Evolutionary conservation across 1,140 invertebrate genomes (phyloP).

Genomic region (Drosophila melanica): DNA sequence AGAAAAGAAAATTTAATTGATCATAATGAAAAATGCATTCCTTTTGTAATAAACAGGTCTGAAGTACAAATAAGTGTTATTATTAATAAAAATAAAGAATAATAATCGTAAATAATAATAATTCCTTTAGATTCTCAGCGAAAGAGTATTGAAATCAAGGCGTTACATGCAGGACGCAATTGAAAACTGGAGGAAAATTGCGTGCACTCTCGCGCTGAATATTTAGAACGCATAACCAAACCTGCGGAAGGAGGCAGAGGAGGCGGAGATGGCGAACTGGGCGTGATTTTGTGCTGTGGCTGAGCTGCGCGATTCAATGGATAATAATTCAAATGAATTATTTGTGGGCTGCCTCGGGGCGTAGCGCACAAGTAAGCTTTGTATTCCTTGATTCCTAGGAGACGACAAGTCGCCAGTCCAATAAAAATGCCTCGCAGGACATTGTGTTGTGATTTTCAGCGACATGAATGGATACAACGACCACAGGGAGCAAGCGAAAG

Average conservation of each 20-base stretch:
- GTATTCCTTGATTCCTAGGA: conserved; percentile 44
- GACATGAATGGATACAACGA: conserved; percentile 24
- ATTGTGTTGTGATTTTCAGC: conserved; percentile 67
- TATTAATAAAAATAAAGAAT: no score
- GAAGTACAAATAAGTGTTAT: no score
- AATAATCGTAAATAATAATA: not conserved
- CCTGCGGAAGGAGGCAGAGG: not conserved
- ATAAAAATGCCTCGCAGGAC: conserved; percentile 74
- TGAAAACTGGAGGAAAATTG: conserved; percentile 23
- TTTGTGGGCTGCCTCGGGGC: conserved; percentile 35
- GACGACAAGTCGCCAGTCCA: conserved; percentile 40
- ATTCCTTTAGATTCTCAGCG: no score
- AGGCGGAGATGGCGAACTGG: not conserved
- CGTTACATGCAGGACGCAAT: conserved; percentile 16
- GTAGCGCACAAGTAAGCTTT: conserved; percentile 23
- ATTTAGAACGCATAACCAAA: conserved; percentile 1
- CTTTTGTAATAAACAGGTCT: no score
- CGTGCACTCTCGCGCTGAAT: conserved; percentile 4
- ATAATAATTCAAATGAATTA: conserved; percentile 81
- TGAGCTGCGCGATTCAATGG: conserved; percentile 47
- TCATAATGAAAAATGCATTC: no score
- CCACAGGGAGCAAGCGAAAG: not conserved
- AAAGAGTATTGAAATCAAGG: conserved; percentile 1
- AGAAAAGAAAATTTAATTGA: not conserved
- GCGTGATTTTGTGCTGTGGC: conserved; percentile 9